A percentile compares a stretch with the other conserved stretches of the same genome.
Evolutionary conservation across 1,140 invertebrate genomes (phyloP).

Genomic region (Atta texana): DNA sequence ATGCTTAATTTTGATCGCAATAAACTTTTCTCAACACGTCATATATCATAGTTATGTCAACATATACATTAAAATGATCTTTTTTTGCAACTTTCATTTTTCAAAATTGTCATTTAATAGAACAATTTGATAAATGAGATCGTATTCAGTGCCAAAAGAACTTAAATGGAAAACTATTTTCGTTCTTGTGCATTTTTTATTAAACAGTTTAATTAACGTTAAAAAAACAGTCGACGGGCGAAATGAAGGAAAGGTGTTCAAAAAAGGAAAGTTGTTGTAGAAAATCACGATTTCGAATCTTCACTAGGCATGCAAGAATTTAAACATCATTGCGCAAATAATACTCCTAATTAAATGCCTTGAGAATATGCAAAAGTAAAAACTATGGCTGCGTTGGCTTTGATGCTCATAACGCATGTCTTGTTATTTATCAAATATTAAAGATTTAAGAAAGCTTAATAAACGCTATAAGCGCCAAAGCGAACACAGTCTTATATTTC

Average conservation of each 20-base stretch:
- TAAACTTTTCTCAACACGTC: not conserved
- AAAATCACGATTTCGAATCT: not conserved
- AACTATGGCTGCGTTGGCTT: no score
- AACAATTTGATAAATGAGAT: not conserved
- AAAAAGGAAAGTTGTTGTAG: not conserved
- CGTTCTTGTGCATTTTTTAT: not conserved
- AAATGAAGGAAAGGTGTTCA: not conserved
- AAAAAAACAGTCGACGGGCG: constrained; percentile 3
- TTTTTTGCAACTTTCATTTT: not conserved
- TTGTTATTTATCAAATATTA: no score
- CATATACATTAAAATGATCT: not conserved
- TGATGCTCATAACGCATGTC: no score
- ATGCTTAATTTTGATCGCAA: not conserved
- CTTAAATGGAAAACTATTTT: not conserved
- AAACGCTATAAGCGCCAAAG: no score
- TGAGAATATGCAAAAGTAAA: constrained; percentile 6
- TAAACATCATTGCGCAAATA: constrained; percentile 3
- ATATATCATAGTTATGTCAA: not conserved
- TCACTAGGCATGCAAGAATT: not conserved
- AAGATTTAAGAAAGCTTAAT: no score
- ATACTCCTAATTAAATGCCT: constrained; percentile 35
- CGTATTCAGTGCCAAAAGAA: not conserved
- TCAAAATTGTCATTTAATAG: not conserved
- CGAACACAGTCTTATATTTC: not conserved
- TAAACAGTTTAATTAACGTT: not conserved